Evolutionary conservation across 2,888 invertebrate species (phyloP).

Genomic region (Microdon myrmicae): DNA sequence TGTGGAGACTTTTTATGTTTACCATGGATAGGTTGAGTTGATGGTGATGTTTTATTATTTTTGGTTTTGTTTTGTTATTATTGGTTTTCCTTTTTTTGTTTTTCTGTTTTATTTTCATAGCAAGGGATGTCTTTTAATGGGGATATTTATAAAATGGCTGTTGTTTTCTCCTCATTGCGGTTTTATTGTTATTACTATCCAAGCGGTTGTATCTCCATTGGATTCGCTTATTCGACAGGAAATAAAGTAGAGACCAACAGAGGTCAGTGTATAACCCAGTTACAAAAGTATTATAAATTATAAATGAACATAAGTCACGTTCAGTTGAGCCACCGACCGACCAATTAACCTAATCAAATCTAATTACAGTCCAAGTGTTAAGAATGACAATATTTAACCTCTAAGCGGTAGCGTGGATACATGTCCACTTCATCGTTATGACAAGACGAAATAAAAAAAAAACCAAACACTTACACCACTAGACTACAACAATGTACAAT

Average conservation of each 20-base stretch:
- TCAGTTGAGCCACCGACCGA: conserved; percentile 37
- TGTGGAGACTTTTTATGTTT: conserved; percentile 52
- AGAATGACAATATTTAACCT: conserved; percentile 58
- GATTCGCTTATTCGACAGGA: conserved; percentile 43
- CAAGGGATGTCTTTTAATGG: conserved; percentile 31
- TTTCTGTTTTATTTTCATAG: no score
- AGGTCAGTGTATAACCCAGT: conserved; percentile 31
- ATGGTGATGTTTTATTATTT: no score
- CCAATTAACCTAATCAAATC: conserved; percentile 55
- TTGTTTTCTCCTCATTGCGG: conserved; percentile 43
- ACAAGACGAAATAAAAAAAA: conserved; percentile 23
- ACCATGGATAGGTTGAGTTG: conserved; percentile 50
- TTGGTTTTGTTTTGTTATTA: no score
- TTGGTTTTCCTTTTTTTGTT: no score
- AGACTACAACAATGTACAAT: conserved; percentile 23
- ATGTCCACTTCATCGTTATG: conserved; percentile 38
- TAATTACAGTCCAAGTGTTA: conserved; percentile 56
- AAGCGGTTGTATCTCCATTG: conserved; percentile 29
- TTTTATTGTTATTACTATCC: conserved; percentile 33
- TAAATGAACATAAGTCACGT: conserved; percentile 48
- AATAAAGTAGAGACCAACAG: conserved; percentile 16
- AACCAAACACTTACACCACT: conserved; percentile 6
- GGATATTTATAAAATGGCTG: conserved; percentile 52
- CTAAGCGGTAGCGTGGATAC: conserved; percentile 42
- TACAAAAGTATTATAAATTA: conserved; percentile 48